Evolutionary conservation across 2,888 invertebrate genomes (phyloP).

Genomic region (Drosophila longiperda): DNA sequence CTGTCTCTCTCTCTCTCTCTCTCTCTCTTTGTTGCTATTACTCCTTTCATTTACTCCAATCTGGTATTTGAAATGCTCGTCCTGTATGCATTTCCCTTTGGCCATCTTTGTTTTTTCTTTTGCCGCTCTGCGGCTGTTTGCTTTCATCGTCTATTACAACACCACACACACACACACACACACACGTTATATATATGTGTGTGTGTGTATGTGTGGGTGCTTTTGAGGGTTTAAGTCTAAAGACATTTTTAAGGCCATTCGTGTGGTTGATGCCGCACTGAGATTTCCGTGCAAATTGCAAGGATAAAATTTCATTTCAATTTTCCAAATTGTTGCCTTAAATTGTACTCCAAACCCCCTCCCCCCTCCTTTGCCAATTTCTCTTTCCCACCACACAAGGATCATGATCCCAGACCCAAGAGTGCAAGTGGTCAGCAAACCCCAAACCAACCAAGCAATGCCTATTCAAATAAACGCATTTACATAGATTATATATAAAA

Average conservation of each 20-base stretch:
- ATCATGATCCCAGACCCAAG: slow-evolving; percentile 36
- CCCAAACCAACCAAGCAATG: not conserved
- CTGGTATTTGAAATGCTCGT: slow-evolving; percentile 57
- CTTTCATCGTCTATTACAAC: slow-evolving; percentile 76
- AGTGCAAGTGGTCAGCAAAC: slow-evolving; percentile 53
- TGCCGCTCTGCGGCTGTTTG: slow-evolving; percentile 55
- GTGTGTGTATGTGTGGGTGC: slow-evolving; percentile 29
- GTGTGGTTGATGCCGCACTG: slow-evolving; percentile 58
- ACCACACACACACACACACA: slow-evolving; percentile 54
- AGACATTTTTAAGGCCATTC: slow-evolving; percentile 73
- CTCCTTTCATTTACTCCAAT: slow-evolving; percentile 54
- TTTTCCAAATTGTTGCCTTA: slow-evolving; percentile 65
- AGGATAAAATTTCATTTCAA: slow-evolving; percentile 75
- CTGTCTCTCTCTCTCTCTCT: not conserved
- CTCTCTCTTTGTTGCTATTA: slow-evolving; percentile 1
- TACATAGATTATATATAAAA: not conserved
- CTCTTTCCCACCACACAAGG: slow-evolving; percentile 12
- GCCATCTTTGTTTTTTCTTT: slow-evolving; percentile 53
- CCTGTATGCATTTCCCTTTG: slow-evolving; percentile 44
- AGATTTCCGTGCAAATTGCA: slow-evolving; percentile 76
- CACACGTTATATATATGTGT: not conserved
- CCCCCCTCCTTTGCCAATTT: not conserved
- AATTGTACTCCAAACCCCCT: slow-evolving; percentile 31
- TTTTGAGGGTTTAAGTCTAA: slow-evolving; percentile 55
- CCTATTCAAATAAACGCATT: not conserved